Percentiles rank a stretch among this genome's conserved stretches.
phyloP scores from a whole-genome alignment of 1,140 invertebrate species.

The Anoplolepis gracilipes region DNA sequence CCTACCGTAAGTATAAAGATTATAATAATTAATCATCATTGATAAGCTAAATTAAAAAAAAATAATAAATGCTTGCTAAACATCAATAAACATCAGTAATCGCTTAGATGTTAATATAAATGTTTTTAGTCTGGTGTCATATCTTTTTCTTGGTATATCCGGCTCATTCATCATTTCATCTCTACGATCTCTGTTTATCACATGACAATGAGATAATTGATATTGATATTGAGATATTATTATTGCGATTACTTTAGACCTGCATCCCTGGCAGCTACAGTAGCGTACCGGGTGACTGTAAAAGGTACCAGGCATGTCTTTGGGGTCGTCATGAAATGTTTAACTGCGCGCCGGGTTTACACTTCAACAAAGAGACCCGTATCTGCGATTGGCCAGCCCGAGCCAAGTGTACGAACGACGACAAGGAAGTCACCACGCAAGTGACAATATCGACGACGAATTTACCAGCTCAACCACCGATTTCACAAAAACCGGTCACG shows the following conservation, averaged over 20 bases:
- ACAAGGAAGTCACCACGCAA: not conserved
- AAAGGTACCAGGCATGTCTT: constrained; percentile 91
- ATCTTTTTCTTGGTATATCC: not conserved
- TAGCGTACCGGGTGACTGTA: constrained; percentile 89
- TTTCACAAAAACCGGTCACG: constrained; percentile 11
- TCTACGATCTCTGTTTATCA: constrained; percentile 1
- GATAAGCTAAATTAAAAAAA: no score
- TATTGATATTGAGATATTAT: not conserved
- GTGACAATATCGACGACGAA: not conserved
- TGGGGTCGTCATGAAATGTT: constrained; percentile 91
- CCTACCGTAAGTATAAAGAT: constrained; percentile 50
- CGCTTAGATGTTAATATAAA: not conserved
- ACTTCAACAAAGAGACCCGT: constrained; percentile 90
- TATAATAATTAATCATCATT: not conserved
- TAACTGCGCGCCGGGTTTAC: constrained; percentile 90
- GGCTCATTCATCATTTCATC: constrained; percentile 19
- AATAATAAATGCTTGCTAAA: not conserved
- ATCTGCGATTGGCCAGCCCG: constrained; percentile 93
- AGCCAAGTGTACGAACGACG: constrained; percentile 88
- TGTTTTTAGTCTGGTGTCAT: not conserved
- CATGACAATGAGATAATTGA: constrained; percentile 4
- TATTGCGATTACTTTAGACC: constrained; percentile 72
- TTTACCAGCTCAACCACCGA: not conserved
- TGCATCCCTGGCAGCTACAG: constrained; percentile 90
- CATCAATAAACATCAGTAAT: not conserved